A percentile compares a stretch with the other conserved stretches of the same genome.
phyloP scores from a whole-genome alignment of 1,140 invertebrate species.

The Listronotus oregonensis region DNA sequence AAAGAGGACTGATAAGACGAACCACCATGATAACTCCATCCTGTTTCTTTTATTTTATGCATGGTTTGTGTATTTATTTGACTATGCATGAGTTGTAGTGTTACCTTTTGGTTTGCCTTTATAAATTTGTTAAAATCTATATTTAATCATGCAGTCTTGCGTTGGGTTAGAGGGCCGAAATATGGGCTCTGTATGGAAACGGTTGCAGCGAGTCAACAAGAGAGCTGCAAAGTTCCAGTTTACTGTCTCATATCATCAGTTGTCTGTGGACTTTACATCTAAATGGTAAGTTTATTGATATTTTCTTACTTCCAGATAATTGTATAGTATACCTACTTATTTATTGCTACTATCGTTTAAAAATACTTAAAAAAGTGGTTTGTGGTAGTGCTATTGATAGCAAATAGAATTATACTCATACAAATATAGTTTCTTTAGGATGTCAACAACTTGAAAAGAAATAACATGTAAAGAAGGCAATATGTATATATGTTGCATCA shows the following conservation, averaged over 20 bases:
- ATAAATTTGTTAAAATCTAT: constrained; percentile 24
- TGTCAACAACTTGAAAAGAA: too few relatives aligned
- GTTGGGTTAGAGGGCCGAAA: constrained; percentile 43
- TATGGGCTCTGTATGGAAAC: constrained; percentile 98
- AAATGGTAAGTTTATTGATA: constrained; percentile 83
- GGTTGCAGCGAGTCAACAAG: constrained; percentile 93
- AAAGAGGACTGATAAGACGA: constrained; percentile 22
- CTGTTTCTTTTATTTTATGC: constrained; percentile 44
- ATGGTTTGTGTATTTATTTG: constrained; percentile 38
- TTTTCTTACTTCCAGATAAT: too few relatives aligned
- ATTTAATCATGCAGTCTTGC: constrained; percentile 38
- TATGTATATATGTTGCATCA: too few relatives aligned
- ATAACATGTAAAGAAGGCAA: too few relatives aligned
- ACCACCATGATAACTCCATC: constrained; percentile 38
- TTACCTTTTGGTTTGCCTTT: constrained; percentile 12
- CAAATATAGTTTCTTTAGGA: too few relatives aligned
- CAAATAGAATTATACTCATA: too few relatives aligned
- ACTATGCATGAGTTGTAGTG: constrained; percentile 34
- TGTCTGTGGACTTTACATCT: constrained; percentile 86
- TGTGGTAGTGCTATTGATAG: too few relatives aligned
- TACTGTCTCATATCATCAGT: constrained; percentile 91
- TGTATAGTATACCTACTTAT: too few relatives aligned
- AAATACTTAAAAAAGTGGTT: too few relatives aligned
- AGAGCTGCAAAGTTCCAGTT: constrained; percentile 97
- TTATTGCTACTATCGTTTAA: too few relatives aligned